A percentile compares a stretch with the other conserved stretches of the same genome.
Conservation (phyloP, 1,140 invertebrate species). For the Myzus persicae region DNA sequence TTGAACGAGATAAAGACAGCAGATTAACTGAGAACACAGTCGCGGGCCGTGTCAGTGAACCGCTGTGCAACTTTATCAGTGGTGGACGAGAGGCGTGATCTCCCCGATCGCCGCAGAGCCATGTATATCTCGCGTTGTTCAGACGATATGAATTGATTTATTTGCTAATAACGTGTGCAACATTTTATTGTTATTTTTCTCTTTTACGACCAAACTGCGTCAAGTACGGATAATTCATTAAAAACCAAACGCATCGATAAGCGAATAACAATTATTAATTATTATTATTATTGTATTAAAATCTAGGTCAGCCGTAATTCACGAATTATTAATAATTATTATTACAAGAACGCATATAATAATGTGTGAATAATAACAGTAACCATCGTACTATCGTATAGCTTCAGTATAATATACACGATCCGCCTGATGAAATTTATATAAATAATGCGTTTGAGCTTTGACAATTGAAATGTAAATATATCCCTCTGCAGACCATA, state of each 20-base stretch:
- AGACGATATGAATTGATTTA: neutral
- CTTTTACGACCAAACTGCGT: neutral
- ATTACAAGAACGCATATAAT: neutral
- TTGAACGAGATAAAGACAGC: neutral
- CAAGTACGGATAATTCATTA: neutral
- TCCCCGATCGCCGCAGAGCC: neutral
- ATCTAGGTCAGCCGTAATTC: neutral
- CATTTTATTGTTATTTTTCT: slow-evolving; percentile 4
- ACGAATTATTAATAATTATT: neutral
- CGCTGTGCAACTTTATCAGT: neutral
- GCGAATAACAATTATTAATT: neutral
- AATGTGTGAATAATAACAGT: neutral
- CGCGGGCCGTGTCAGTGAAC: slow-evolving; percentile 23
- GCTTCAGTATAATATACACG: neutral
- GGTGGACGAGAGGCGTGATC: neutral
- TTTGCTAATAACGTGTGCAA: neutral
- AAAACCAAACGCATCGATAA: slow-evolving; percentile 4
- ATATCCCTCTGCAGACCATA: neutral
- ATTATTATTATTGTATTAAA: neutral
- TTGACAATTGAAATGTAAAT: slow-evolving; percentile 34
- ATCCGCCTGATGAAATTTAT: neutral
- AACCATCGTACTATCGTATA: neutral
- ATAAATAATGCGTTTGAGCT: slow-evolving; percentile 12
- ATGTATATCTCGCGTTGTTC: neutral
- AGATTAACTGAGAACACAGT: slow-evolving; percentile 4